Evolutionary conservation across 2,888 invertebrate species (phyloP), one percentile per base, ranked within the genome.

Genomic region (Galeopsomyia nigrocyanea): DNA sequence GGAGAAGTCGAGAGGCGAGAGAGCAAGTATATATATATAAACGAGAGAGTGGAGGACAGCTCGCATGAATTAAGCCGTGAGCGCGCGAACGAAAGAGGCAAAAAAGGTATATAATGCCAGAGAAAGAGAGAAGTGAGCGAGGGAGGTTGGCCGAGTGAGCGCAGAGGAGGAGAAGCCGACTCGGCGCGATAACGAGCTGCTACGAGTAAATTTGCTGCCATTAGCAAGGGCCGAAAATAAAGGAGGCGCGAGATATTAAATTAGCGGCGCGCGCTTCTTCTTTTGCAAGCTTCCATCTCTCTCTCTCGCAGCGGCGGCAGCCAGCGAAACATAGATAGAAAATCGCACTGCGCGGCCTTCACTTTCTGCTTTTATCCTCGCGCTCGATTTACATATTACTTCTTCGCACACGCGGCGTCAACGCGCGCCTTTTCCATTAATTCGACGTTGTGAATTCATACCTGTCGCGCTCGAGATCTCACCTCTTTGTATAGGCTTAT

Each of bases 191-290:
- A 84, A 84, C 80, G 17, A 80, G 79, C n/a, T n/a, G 78, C 80
- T 75, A 78, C 80, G 81, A 82, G 83, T 84, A 84, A 84, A 84
- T 83, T 83, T 82, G 83, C 83, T 82, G 83, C 83, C 84, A 84
- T 84, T 85, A 84, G 83, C 82, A 62, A n/a, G 57, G 81, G 77
- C 81, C 80, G 83, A 82, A 83, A 84, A 84, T 84, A 84, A 84
- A 83, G 82, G 79, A 83, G 81, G 80, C 80, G 78, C 78, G 80
- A 80, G 83, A 84, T 84, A 84, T 85, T 84, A 84, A 85, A 85
- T 85, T 84, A 84, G 82, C 82, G 77, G 58, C 71, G 58, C 76
- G 76, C 79, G 78, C 75, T 73, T 73, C 77, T 74, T 71, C 75
- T 69, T 71, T 68, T 66, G 74, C 72, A 66, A n/a, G 62, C 68